Conservation (phyloP, 2,888 invertebrate species). For the Agrilus biguttatus region DNA sequence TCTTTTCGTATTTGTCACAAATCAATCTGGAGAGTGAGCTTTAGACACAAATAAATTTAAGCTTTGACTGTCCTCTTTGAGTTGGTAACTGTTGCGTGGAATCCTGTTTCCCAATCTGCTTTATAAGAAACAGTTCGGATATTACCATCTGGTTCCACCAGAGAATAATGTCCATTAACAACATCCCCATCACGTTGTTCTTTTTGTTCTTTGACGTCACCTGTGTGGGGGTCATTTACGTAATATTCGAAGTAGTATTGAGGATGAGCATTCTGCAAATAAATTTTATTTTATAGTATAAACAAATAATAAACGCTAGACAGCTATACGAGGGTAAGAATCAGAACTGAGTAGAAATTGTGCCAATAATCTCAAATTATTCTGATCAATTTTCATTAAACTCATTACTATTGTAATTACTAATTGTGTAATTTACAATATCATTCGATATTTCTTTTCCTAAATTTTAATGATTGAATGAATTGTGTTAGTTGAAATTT, state of each 20-base stretch:
- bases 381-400: no score
- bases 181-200: conserved; percentile 61
- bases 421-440: no score
- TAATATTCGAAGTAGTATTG: conserved; percentile 59
- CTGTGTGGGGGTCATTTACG: conserved; percentile 60
- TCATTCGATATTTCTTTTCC: no score
- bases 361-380: no score
- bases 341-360: no score
- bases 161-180: conserved; percentile 44
- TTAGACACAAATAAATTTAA: not conserved
- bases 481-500: no score
- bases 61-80: conserved; percentile 15
- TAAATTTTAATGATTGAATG: no score
- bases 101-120: conserved; percentile 66
- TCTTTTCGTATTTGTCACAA: no score
- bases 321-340: no score
- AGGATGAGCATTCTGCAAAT: conserved; percentile 45
- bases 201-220: conserved; percentile 58
- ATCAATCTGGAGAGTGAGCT: no score
- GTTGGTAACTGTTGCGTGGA: conserved; percentile 59
- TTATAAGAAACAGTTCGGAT: conserved; percentile 61
- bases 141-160: conserved; percentile 57
- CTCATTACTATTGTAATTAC: no score
- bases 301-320: no score
- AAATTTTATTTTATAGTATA: not conserved